Conservation (phyloP, 2,888 invertebrate genomes). For the Diaperis boleti region DNA sequence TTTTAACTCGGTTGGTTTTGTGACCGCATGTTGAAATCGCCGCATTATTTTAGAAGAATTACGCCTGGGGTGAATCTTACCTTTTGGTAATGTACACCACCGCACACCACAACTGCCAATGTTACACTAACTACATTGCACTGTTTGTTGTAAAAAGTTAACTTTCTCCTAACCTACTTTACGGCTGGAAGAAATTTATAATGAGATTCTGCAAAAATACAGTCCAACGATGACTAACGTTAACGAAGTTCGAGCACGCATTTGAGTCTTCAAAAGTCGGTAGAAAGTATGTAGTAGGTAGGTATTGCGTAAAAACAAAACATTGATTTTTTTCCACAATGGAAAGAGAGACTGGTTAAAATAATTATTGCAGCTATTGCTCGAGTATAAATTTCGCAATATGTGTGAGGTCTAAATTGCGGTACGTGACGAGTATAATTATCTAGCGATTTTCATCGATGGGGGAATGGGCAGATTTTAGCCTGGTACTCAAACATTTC, state of each 20-base stretch:
- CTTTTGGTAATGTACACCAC: conserved; percentile 29
- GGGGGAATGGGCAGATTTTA: neutral
- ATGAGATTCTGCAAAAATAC: conserved; percentile 53
- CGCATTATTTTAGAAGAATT: neutral
- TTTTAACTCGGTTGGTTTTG: conserved; percentile 11
- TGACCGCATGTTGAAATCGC: conserved; percentile 21
- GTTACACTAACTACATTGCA: conserved; percentile 60
- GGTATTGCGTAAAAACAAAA: conserved; percentile 31
- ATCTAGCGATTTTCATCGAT: conserved; percentile 1
- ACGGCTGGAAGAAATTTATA: conserved; percentile 53
- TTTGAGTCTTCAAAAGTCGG: conserved; percentile 15
- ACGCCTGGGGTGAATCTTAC: conserved; percentile 16
- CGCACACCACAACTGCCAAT: conserved; percentile 56
- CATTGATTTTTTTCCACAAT: neutral
- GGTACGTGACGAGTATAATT: conserved; percentile 17
- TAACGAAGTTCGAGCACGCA: conserved; percentile 26
- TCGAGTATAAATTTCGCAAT: conserved; percentile 16
- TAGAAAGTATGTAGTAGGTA: no score
- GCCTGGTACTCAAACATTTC: neutral
- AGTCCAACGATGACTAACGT: conserved; percentile 25
- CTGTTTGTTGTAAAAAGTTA: conserved; percentile 63
- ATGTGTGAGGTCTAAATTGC: conserved; percentile 11
- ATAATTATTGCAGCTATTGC: conserved; percentile 14
- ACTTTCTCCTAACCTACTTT: conserved; percentile 67
- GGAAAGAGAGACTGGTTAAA: conserved; percentile 5